These are phyloP conservation scores for Eilema depressum DNA, from an alignment of 2,888 invertebrate species.

Conservation along the genomic window DNA sequence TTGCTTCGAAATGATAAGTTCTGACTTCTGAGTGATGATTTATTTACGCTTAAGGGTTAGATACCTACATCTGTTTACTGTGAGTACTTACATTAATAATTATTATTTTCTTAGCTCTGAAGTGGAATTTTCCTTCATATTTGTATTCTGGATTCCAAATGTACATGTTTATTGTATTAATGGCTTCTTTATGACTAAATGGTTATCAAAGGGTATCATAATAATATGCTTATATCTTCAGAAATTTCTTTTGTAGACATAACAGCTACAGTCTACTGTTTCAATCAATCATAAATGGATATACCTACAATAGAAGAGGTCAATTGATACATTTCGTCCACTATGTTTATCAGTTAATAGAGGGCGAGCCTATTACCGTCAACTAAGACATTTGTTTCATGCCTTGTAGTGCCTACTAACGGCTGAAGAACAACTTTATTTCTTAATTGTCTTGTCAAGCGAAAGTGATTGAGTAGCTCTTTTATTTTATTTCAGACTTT, in stretches of 20 bases:
- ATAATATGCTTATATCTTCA: neutral
- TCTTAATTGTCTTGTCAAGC: too few relatives aligned
- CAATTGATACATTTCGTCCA: neutral
- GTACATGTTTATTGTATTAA: conserved; percentile 25
- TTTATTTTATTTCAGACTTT: neutral
- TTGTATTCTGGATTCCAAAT: conserved; percentile 28
- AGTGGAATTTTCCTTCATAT: conserved; percentile 37
- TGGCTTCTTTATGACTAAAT: conserved; percentile 13
- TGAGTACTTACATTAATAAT: neutral
- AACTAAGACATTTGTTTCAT: too few relatives aligned
- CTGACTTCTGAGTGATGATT: neutral
- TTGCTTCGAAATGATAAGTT: conserved; percentile 24
- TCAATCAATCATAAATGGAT: neutral
- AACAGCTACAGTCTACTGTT: neutral
- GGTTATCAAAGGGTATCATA: neutral
- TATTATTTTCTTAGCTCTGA: neutral
- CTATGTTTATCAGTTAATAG: neutral
- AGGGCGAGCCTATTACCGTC: neutral
- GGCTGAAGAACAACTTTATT: too few relatives aligned
- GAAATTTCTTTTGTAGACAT: conserved; percentile 2
- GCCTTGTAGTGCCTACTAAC: too few relatives aligned
- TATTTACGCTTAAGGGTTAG: conserved; percentile 12
- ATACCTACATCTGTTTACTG: conserved; percentile 6
- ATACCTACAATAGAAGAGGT: neutral
- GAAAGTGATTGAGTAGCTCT: too few relatives aligned